Evolutionary conservation across 1,140 invertebrate genomes (phyloP), one percentile per base, ranked within the genome.

Genomic region (Bombus picipes): DNA sequence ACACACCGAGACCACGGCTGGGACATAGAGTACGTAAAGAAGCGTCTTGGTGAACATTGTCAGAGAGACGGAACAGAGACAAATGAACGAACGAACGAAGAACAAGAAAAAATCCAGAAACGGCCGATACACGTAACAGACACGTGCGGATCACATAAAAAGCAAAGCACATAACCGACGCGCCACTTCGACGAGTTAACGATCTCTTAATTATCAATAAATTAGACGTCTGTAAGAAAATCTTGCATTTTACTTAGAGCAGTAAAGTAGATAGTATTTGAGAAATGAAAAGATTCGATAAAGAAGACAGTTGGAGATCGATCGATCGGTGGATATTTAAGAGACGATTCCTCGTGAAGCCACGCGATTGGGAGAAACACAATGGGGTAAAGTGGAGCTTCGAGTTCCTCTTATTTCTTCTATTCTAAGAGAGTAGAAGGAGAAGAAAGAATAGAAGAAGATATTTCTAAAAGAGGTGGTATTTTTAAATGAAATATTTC

Each of bases 61-160:
- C 18, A 83, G 59, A 83, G n/a, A 87, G 59, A 25, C 77, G 41
- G 74, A 72, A 75, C 41, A 41, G 77, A 85, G 70, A 53, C 65
- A 34, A 77, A 73, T 15, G 37, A 65, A 75, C n/a, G 41, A 37
- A 72, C 18, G 53, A 76, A 43, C n/a, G 73, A 47, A 79, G 66
- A 80, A 76, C 83, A 83, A 85, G 68, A 83, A 80, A 73, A 57
- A 90, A 59, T 72, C 22, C 80, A 84, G 47, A 89, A 66, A 89
- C 65, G 82, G 76, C 73, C 59, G 79, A 85, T 87, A 87, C 86
- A 90, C 47, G 81, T 81, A 87, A 90, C 85, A 83, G 65, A 75
- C 74, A 85, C 85, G 74, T 90, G 86, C 88, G 78, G 74, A 75
- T 87, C 73, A 89, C 88, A 90, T 85, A 39, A 85, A 90, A 90